Percentiles rank a stretch among this genome's conserved stretches.
phyloP scores from a whole-genome alignment of 2,797 vertebrate species.

The Falco rusticolus region DNA sequence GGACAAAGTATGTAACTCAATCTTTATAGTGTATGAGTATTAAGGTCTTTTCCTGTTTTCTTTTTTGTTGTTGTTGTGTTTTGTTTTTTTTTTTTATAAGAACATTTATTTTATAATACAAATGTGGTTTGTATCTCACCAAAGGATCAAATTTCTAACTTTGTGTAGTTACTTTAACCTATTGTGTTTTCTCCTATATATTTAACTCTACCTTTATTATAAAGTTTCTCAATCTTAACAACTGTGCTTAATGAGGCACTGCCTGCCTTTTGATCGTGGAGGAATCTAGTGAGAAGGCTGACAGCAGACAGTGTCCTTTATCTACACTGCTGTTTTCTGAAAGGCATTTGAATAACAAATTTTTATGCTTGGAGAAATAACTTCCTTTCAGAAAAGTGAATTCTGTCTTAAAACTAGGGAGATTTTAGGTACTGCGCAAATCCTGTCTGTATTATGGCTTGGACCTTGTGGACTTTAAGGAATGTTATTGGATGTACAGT shows the following conservation, averaged over 20 bases:
- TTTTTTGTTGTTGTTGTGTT: background rate
- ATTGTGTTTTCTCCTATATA: background rate
- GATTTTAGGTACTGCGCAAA: background rate
- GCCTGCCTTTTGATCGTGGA: background rate
- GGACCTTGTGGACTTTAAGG: background rate
- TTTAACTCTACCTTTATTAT: background rate
- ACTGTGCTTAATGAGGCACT: background rate
- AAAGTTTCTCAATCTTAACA: background rate
- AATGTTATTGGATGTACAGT: background rate
- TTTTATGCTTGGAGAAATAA: background rate
- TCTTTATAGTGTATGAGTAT: background rate
- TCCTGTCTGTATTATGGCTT: background rate
- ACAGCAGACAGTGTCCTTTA: background rate
- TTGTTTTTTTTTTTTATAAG: background rate
- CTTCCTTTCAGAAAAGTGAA: background rate
- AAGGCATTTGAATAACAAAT: background rate
- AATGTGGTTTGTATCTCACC: background rate
- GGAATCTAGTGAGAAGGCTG: background rate
- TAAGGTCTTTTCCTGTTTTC: background rate
- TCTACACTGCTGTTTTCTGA: background rate
- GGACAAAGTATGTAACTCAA: background rate
- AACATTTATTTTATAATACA: background rate
- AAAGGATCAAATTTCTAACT: background rate
- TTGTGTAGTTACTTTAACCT: background rate
- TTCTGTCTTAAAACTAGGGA: background rate